Conservation (phyloP, 2,113 vertebrate genomes). For the Megaceryle maxima region DNA sequence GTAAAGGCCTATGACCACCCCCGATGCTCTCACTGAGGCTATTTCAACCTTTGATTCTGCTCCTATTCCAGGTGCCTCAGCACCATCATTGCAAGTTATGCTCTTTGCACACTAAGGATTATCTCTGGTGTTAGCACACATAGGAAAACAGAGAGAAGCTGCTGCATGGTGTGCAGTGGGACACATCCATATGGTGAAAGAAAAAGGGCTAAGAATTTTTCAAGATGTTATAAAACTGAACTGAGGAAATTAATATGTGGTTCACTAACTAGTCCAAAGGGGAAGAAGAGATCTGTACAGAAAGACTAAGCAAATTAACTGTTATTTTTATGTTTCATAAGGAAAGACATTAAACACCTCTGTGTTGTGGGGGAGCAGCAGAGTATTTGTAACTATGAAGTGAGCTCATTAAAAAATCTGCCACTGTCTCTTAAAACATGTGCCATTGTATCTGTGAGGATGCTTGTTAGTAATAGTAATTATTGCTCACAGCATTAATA, state of each 20-base stretch:
- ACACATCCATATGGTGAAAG: background rate
- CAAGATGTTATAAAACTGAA: background rate
- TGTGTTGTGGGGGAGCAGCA: background rate
- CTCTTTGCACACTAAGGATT: background rate
- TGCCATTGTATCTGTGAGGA: background rate
- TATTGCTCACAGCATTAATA: background rate
- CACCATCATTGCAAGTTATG: background rate
- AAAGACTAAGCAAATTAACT: background rate
- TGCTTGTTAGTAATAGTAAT: conserved; percentile 3
- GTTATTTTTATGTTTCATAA: background rate
- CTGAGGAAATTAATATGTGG: background rate
- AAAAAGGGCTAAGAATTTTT: background rate
- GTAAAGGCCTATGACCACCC: background rate
- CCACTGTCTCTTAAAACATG: background rate
- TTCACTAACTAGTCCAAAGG: background rate
- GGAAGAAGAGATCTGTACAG: background rate
- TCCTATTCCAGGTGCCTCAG: background rate
- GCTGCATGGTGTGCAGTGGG: background rate
- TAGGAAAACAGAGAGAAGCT: background rate
- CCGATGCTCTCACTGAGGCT: background rate
- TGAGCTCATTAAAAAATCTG: conserved; percentile 40
- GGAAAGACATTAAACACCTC: background rate
- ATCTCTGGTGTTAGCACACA: background rate
- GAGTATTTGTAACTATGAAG: background rate
- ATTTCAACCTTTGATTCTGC: background rate